Conservation (phyloP, 2,113 vertebrate genomes). For the Mesocricetus auratus region DNA sequence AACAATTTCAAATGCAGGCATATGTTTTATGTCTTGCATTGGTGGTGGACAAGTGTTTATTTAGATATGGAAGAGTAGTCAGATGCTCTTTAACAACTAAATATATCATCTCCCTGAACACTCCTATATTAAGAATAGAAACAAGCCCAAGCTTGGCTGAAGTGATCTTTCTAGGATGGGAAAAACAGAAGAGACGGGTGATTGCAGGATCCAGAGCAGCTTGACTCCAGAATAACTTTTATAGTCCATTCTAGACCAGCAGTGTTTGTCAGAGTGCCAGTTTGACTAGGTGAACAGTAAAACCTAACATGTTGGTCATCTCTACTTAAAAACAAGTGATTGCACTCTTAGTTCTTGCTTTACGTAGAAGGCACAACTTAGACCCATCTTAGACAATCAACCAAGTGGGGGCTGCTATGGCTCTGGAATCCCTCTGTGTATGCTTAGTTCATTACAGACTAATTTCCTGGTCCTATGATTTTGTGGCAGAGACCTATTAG, state of each 20-base stretch:
- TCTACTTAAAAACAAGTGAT: background rate
- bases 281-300: background rate
- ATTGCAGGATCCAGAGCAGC: background rate
- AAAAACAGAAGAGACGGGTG: background rate
- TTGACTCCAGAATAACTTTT: slow-evolving; percentile 3
- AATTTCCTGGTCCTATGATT: background rate
- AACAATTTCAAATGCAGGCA: background rate
- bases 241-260: background rate
- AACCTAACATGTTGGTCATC: background rate
- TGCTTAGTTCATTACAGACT: background rate
- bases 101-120: background rate
- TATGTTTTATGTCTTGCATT: background rate
- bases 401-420: background rate
- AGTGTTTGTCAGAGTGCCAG: background rate
- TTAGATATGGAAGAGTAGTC: slow-evolving; percentile 28
- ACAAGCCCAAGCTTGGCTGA: background rate
- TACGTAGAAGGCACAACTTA: background rate
- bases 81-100: slow-evolving; percentile 36
- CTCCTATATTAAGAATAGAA: background rate
- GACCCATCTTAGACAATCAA: background rate
- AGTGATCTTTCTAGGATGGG: background rate
- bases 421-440: background rate
- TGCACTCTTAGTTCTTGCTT: background rate
- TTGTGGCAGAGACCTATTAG: background rate
- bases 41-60: background rate